Percentiles rank a stretch among this genome's conserved stretches.
These are phyloP conservation scores for Bettongia penicillata DNA, from an alignment of 2,113 vertebrate genomes.

Conservation along the genomic window DNA sequence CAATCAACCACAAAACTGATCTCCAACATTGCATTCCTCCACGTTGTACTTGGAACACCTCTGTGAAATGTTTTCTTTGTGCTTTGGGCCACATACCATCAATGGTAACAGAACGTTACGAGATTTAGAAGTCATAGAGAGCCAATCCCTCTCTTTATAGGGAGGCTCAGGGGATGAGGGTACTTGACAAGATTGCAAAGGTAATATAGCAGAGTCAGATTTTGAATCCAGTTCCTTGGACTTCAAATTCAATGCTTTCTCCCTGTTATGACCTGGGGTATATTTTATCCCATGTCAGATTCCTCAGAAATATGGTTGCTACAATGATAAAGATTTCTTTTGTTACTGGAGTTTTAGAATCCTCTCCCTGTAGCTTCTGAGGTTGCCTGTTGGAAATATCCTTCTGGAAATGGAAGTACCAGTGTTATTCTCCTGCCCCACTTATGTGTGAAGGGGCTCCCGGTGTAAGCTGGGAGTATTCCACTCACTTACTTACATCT, in stretches of 20 bases:
- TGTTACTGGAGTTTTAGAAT: neutral
- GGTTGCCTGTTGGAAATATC: neutral
- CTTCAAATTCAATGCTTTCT: neutral
- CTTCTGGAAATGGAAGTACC: neutral
- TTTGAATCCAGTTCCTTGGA: neutral
- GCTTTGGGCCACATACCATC: neutral
- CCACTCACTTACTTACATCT: neutral
- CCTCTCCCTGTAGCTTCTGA: neutral
- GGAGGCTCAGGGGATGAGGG: neutral
- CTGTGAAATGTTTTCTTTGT: neutral
- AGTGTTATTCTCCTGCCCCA: neutral
- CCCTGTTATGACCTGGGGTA: neutral
- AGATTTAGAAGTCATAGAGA: neutral
- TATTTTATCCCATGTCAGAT: neutral
- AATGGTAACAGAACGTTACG: neutral
- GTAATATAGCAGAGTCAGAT: neutral
- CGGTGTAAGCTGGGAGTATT: neutral
- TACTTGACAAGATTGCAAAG: neutral
- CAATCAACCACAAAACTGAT: neutral
- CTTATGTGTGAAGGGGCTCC: neutral
- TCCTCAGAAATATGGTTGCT: neutral
- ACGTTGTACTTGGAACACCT: neutral
- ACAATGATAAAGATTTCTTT: neutral
- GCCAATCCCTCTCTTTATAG: neutral
- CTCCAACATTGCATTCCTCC: accelerated